Conservation (phyloP, 2,888 invertebrate species). For the Rambutsinella grinnellia region DNA sequence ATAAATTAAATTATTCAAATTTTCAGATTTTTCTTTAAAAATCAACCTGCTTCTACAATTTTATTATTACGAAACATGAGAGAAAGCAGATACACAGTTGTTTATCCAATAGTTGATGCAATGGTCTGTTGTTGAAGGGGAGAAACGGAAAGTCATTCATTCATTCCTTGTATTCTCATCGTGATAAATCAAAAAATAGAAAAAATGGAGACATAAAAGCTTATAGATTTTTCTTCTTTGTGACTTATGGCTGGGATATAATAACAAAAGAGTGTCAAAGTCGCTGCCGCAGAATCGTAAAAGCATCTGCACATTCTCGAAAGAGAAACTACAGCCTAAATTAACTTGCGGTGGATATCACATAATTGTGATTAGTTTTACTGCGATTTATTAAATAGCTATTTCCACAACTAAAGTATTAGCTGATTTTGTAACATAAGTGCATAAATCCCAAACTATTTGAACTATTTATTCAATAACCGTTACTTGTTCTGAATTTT, state of each 20-base stretch:
- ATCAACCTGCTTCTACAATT: slow-evolving; percentile 32
- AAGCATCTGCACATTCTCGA: too few species aligned
- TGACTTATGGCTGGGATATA: too few species aligned
- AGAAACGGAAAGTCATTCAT: slow-evolving; percentile 42
- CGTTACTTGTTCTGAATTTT: not conserved
- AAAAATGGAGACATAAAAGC: not conserved
- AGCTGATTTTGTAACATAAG: too few species aligned
- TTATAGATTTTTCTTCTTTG: not conserved
- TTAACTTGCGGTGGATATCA: too few species aligned
- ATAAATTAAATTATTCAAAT: slow-evolving; percentile 59
- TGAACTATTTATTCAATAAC: not conserved
- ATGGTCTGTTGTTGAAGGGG: slow-evolving; percentile 39
- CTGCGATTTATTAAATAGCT: too few species aligned
- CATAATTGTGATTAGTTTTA: too few species aligned
- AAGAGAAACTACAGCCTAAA: too few species aligned
- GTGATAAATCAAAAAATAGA: not conserved
- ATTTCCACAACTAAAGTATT: too few species aligned
- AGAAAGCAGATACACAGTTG: slow-evolving; percentile 16
- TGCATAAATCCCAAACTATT: too few species aligned
- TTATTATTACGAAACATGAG: slow-evolving; percentile 8
- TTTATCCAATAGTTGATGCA: slow-evolving; percentile 30
- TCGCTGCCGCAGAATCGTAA: too few species aligned
- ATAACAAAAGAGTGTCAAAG: too few species aligned
- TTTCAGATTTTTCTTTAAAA: slow-evolving; percentile 51
- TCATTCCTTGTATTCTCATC: slow-evolving; percentile 6